Evolutionary conservation across 2,113 vertebrate genomes (phyloP).

Genomic region (Maccullochella peelii): DNA sequence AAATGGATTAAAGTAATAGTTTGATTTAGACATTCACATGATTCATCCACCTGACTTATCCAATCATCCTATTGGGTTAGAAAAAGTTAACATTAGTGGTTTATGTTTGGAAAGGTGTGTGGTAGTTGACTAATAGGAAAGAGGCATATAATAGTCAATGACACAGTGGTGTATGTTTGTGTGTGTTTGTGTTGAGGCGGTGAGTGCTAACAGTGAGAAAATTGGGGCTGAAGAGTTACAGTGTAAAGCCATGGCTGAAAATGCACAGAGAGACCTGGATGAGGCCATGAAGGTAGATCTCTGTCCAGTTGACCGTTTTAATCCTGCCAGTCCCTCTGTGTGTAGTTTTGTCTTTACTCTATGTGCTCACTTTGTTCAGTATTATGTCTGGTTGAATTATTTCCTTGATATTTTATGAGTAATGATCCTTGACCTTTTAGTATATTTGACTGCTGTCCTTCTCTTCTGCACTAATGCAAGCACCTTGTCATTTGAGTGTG

Average conservation of each 20-base stretch:
- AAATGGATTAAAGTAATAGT: background rate
- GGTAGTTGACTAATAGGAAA: background rate
- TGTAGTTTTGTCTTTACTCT: background rate
- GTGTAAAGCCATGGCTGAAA: conserved; percentile 89
- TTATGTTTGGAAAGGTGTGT: background rate
- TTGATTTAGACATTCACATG: background rate
- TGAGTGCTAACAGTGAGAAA: conserved; percentile 89
- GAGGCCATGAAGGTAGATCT: conserved; percentile 90
- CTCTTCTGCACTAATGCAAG: background rate
- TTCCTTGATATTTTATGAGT: background rate
- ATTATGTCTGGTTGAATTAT: background rate
- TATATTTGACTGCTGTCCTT: background rate
- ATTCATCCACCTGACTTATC: background rate
- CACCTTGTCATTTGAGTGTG: background rate
- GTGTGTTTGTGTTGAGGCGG: conserved; percentile 78
- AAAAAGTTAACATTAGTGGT: background rate
- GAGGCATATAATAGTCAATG: background rate
- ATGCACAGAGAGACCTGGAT: conserved; percentile 91
- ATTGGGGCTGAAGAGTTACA: conserved; percentile 88
- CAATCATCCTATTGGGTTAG: background rate
- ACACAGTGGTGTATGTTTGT: conserved; percentile 6
- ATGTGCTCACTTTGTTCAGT: background rate
- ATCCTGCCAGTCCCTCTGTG: background rate
- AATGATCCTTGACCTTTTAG: background rate
- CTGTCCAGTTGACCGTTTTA: background rate